Evolutionary conservation across 2,113 vertebrate genomes (phyloP).

Genomic region (Bos taurus): ARS-UCD2.0 NC_037344.1:42564501-42565000

Average conservation of each 20-base stretch:
- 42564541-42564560: fast-evolving
- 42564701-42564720: too few relatives aligned
- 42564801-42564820: background rate
- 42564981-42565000: background rate
- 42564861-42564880: background rate
- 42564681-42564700: too few relatives aligned
- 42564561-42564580: too few relatives aligned
- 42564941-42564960: background rate
- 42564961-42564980: background rate
- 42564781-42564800: background rate
- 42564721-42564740: background rate
- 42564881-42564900: background rate
- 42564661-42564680: fast-evolving
- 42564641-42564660: too few relatives aligned
- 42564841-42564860: background rate
- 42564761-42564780: background rate
- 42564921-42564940: background rate
- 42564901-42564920: background rate
- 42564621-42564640: too few relatives aligned
- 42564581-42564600: too few relatives aligned
- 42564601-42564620: too few relatives aligned
- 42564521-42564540: too few relatives aligned
- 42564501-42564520: too few relatives aligned
- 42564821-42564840: background rate
- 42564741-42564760: background rate